Base-by-base conservation (phyloP, 2,797 vertebrate genomes). In the Adrianichthys oophorus region DNA sequence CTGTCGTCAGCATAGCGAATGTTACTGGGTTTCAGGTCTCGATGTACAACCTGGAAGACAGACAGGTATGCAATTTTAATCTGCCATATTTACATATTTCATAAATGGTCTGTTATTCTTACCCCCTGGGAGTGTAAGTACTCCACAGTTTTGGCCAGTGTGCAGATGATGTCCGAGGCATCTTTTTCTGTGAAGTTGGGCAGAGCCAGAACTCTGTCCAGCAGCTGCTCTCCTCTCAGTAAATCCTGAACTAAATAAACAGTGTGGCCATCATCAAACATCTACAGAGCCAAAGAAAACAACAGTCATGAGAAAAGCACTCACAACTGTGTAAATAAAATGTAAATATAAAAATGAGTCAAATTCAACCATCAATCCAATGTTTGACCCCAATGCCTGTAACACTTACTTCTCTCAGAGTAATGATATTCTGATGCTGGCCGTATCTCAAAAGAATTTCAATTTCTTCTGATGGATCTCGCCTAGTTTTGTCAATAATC, bases 101-200 rank as follows among this genome's bases (percentile, higher is more conserved):
- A 13, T 24, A 29, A 7, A 17, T 13, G 26, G 24, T 47, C 37
- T 4, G 4, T n/a, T 23, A 1, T 0, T 77, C 92, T 87, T 68
- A 99, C 97, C 37, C 97, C 96, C 72, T 98, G 95, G 10, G 95
- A 95, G 83, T 99, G 97, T 4, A 99, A 90, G 86, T 98, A 99
- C 76, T 99, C 96, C 85, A 98, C 92, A 12, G 97, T 98, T 86
- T 92, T 97, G 72, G 95, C 87, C 56, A 98, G 90, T 19, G 95
- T 94, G 68, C 93, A 95, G 15, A 97, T 92, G 61, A 98, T 93
- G 5, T 93, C 94, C 0, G 95, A 96, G 42, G 95, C 94, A 56
- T 98, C 95, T 13, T 92, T 89, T 83, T 98, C 97, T 0, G 95
- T 97, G 80, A 98, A 98, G 54, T 87, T 93, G 90, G 87, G 95